Conservation (phyloP, 2,797 vertebrate species). For the Aeoliscus strigatus region DNA sequence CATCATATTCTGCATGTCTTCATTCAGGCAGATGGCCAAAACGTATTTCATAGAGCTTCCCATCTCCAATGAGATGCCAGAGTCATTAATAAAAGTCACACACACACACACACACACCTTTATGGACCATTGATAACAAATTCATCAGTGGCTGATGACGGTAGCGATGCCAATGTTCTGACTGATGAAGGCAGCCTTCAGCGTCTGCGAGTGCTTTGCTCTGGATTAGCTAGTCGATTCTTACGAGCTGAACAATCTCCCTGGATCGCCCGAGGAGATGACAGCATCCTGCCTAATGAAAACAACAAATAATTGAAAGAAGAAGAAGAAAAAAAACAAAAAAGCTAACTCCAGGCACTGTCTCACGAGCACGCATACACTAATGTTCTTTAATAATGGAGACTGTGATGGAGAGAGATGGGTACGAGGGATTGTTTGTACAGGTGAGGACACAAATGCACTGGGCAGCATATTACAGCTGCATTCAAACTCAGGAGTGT, state of each 20-base stretch:
- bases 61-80: constrained; percentile 22
- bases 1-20: constrained; percentile 4
- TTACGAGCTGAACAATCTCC: constrained; percentile 60
- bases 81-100: constrained; percentile 49
- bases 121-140: constrained; percentile 51
- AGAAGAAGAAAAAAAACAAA: neutral
- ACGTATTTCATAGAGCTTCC: constrained; percentile 20
- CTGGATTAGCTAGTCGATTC: constrained; percentile 65
- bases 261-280: constrained; percentile 46
- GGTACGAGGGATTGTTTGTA: constrained; percentile 22
- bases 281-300: constrained; percentile 50
- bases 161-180: constrained; percentile 39
- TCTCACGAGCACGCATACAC: constrained; percentile 40
- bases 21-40: constrained; percentile 10
- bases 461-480: constrained; percentile 14
- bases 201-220: constrained; percentile 43
- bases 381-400: constrained; percentile 45
- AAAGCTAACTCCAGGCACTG: constrained; percentile 38
- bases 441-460: constrained; percentile 17
- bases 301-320: constrained; percentile 2
- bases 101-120: constrained; percentile 18
- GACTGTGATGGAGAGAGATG: constrained; percentile 38
- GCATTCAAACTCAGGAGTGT: constrained; percentile 16
- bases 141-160: constrained; percentile 52
- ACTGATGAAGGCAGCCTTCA: constrained; percentile 54